Base-by-base conservation (phyloP, 2,888 invertebrate species). In the Baronia brevicornis region DNA sequence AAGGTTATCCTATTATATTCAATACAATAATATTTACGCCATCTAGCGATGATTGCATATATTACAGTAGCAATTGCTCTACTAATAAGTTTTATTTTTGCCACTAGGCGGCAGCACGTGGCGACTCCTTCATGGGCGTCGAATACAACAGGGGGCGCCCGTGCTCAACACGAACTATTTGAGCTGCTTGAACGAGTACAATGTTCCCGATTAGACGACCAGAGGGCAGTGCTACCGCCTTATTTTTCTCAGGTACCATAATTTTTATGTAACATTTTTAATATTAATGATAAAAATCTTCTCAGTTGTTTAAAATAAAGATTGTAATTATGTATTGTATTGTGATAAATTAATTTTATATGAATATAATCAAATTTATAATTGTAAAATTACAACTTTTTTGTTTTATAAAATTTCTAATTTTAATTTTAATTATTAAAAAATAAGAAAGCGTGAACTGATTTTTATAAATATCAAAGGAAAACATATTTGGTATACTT, bases 121-220 rank as follows among this genome's bases (percentile, higher is more conserved):
- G 64, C 84, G 59, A 67, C 84, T 69, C 80, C 84, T 66, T 84
- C 84, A 84, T 74, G 86, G 63, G 71, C 87, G 54, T 67, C 82
- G 56, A 39, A 59, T 58, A 48, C 86, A 62, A 64, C 86, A 70
- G 78, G 80, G 44, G 69, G 86, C 82, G 59, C 87, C 75, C 78
- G 85, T 41, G 84, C 86, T 33, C 85, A 86, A 48, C 88, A 90
- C 69, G 97, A 97, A 79, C 88, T 98, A 53, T 96, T 98, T 77
- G 96, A 97, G 74, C 86, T 98, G 57, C 87, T 98, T 65, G 97
- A 97, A 78, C 90, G 94, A 64, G 94, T 96, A 51, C 97, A 98
- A 80, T 93, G 95, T 85, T 95, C 95, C 53, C 90, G 98, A 42
- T 86, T 98, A 64, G 97, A 98, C 72, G 98, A 98, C 87, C 98